Evolutionary conservation across 2,888 invertebrate species (phyloP).

Genomic region (Willowsia nigromaculata): DNA sequence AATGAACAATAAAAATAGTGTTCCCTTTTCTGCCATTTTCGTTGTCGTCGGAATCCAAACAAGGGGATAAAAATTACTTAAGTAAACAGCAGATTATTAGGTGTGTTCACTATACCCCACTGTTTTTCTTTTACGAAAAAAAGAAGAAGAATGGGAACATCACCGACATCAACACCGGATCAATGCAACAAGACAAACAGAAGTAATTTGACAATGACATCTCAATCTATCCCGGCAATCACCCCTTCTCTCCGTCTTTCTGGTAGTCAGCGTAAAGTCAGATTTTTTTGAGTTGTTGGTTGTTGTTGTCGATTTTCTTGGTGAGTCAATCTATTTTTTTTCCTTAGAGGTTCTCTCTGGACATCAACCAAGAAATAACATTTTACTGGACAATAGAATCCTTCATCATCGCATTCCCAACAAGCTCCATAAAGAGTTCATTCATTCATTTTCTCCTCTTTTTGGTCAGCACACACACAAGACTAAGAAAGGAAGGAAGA

Average conservation of each 20-base stretch:
- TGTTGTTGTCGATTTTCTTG: background rate
- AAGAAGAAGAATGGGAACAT: background rate
- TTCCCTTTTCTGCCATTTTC: too few species aligned
- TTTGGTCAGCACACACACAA: background rate
- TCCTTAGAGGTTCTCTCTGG: background rate
- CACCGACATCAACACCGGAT: slow-evolving; percentile 41
- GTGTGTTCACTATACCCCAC: background rate
- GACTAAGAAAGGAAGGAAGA: background rate
- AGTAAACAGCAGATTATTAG: slow-evolving; percentile 36
- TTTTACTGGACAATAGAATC: background rate
- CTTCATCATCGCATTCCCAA: background rate
- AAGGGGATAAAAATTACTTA: slow-evolving; percentile 2
- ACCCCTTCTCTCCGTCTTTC: slow-evolving; percentile 28
- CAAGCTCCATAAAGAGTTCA: background rate
- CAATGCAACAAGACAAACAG: slow-evolving; percentile 64
- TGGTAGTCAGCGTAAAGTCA: too few species aligned
- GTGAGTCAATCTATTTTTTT: slow-evolving; percentile 22
- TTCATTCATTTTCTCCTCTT: background rate
- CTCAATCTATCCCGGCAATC: slow-evolving; percentile 48
- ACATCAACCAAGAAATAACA: background rate
- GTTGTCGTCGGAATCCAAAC: background rate
- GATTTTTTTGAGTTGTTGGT: background rate
- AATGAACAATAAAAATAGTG: background rate
- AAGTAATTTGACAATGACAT: slow-evolving; percentile 67
- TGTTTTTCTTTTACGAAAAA: background rate